phyloP scores from a whole-genome alignment of 2,797 vertebrate species.

The Chloroceryle amazona region DNA sequence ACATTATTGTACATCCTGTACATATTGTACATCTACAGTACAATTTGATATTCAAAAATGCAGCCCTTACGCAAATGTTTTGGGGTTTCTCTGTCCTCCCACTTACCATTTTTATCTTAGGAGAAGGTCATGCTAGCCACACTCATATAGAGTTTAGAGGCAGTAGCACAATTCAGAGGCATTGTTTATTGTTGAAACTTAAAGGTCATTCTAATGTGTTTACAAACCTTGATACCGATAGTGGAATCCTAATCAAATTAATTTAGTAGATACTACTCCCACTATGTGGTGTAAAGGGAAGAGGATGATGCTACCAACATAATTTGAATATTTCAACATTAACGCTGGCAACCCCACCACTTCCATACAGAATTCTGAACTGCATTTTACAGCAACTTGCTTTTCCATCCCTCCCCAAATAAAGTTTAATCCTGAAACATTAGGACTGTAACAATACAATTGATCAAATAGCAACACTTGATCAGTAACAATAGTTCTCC shows the following conservation, averaged over 20 bases:
- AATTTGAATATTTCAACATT: not conserved
- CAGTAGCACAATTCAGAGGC: not conserved
- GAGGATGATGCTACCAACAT: not conserved
- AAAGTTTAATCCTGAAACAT: not conserved
- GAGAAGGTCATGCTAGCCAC: constrained; percentile 1
- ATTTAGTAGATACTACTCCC: constrained; percentile 1
- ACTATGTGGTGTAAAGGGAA: not conserved
- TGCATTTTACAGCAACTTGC: not conserved
- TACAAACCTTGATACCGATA: constrained; percentile 20
- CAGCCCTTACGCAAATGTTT: constrained; percentile 23
- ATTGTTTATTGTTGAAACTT: constrained; percentile 7
- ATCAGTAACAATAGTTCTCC: not conserved
- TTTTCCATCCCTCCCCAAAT: not conserved
- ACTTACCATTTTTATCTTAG: not conserved
- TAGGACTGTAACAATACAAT: not conserved
- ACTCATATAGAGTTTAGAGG: not conserved
- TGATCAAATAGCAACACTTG: not conserved
- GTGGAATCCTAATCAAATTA: constrained; percentile 33
- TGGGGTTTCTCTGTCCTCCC: not conserved
- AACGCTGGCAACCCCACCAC: not conserved
- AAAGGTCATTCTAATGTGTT: constrained; percentile 34
- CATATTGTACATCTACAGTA: not conserved
- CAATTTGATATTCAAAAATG: constrained; percentile 45
- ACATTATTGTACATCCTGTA: not conserved
- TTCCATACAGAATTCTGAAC: not conserved